These are phyloP conservation scores for Phenacoccus solenopsis DNA, from an alignment of 1,140 invertebrate genomes.

Conservation along the genomic window DNA sequence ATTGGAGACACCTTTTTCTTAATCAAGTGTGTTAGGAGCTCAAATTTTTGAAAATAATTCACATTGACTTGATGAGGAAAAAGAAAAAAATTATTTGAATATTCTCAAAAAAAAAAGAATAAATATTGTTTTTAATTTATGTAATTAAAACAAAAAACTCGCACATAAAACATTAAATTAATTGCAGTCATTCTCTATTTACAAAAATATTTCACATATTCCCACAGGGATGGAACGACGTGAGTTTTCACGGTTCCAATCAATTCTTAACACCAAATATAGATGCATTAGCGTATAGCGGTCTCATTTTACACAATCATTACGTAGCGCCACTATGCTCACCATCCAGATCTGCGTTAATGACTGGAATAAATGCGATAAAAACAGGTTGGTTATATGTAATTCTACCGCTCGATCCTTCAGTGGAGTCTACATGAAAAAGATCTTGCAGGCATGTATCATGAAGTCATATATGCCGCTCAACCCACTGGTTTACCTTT, in stretches of 20 bases:
- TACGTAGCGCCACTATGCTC: slow-evolving; percentile 74
- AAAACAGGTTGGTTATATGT: slow-evolving; percentile 48
- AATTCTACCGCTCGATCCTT: slow-evolving; percentile 24
- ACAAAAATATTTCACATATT: too few relatives aligned
- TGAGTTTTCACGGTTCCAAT: slow-evolving; percentile 84
- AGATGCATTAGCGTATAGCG: slow-evolving; percentile 68
- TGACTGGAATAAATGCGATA: slow-evolving; percentile 62
- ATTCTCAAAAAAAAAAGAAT: too few relatives aligned
- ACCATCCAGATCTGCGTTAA: slow-evolving; percentile 46
- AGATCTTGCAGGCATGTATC: slow-evolving; percentile 51
- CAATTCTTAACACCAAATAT: slow-evolving; percentile 84
- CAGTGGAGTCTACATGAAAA: background rate
- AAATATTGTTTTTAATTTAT: too few relatives aligned
- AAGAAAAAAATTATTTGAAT: too few relatives aligned
- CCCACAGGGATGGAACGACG: slow-evolving; percentile 76
- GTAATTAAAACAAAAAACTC: too few relatives aligned
- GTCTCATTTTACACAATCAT: slow-evolving; percentile 63
- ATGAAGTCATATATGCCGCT: slow-evolving; percentile 57
- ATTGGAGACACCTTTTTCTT: too few relatives aligned
- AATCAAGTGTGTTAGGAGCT: too few relatives aligned
- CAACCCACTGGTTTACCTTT: slow-evolving; percentile 69
- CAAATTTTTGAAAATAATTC: too few relatives aligned
- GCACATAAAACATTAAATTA: too few relatives aligned
- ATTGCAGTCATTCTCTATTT: too few relatives aligned
- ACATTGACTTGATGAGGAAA: too few relatives aligned